Base-by-base conservation (phyloP, 1,140 invertebrate genomes). In the Bombus impatiens region DNA sequence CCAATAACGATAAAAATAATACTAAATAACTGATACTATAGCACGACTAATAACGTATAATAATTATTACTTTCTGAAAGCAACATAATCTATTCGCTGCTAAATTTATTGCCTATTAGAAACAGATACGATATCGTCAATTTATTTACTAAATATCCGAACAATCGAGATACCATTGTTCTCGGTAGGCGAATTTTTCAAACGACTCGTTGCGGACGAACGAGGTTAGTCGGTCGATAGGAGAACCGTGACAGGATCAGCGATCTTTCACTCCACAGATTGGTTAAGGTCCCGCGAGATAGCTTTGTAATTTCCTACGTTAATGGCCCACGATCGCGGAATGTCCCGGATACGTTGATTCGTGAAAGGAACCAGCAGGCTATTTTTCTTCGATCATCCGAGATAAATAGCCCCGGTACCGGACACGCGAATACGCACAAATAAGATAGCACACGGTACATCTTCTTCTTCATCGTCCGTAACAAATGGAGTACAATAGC, bases 151-250 rank as follows among this genome's bases (percentile, higher is more conserved):
- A 22, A 35, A 42, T 28, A 78, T 32, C 4, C 62, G 1, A 12
- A 1, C 78, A 65, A 79, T 79, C 78, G 40, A 35, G 42, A 68
- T 79, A 68, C 22, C 62, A 79, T 79, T 79, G 78, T 79, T 68
- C 32, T 25, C 32, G 62, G 40, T 37, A 3, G 15, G 35, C 2
- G 8, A 44, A 32, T 79, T 59, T 75, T 82, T 75, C 1, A 28
- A 68, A 6, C 32, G 68, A 0, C 9, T 15, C 18, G 5, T 15
- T 35, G 1, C 9, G 2, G 40, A 18, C 18, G 35, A 83, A 83
- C 59, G 71, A 9, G 81, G 82, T 83, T 28, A 83, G 42, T 83
- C 82, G 59, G 82, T 77, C 74, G 42, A 68, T 44, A 53, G 82
- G 42, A 62, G 59, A 77, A 57, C 32, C 59, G 25, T 77, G 32